Base-by-base conservation (phyloP, 2,888 invertebrate genomes). In the Archips crataeganus region DNA sequence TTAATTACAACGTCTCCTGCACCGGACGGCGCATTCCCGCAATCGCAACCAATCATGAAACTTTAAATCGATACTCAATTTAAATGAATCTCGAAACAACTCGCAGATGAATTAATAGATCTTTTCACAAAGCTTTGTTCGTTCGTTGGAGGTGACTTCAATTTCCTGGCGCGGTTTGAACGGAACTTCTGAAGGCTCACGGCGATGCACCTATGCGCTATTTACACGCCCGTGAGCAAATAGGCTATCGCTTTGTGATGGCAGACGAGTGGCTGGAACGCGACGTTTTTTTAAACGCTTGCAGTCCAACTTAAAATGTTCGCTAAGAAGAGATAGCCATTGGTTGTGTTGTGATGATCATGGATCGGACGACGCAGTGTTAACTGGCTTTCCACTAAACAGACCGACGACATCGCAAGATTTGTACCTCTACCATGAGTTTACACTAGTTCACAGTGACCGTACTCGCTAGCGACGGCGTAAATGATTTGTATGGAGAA, bases 101-200 rank as follows among this genome's bases (percentile, higher is more conserved):
- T 88, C 81, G 82, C 85, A 91, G 92, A 93, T 93, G 91, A 93
- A 93, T 93, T 91, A 77, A 75, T 77, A 92, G 89, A 93, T 89
- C 90, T 93, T 93, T 93, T 92, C 92, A 88, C 90, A 91, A 91
- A 92, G 93, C 93, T 90, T 90, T 91, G 92, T 92, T 92, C 86
- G 83, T 79, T 85, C 86, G 83, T 79, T 85, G 87, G 87, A 90
- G 90, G 90, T 93, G 93, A 92, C 92, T 94, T 93, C 94, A 94
- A 94, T 94, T 94, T 94, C 94, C 94, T 93, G 92, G 82, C 84
- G 87, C 80, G 84, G 85, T 57, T 57, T n/a, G 88, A 86, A 90
- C 89, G 89, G 82, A 94, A 93, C 91, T 93, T 93, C 89, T 90
- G 91, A 91, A 87, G 85, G 85, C 83, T 88, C 88, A 87, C 85